Percentiles rank a stretch among this genome's conserved stretches.
Conservation (phyloP, 2,113 vertebrate genomes). For the Anguilla rostrata region DNA sequence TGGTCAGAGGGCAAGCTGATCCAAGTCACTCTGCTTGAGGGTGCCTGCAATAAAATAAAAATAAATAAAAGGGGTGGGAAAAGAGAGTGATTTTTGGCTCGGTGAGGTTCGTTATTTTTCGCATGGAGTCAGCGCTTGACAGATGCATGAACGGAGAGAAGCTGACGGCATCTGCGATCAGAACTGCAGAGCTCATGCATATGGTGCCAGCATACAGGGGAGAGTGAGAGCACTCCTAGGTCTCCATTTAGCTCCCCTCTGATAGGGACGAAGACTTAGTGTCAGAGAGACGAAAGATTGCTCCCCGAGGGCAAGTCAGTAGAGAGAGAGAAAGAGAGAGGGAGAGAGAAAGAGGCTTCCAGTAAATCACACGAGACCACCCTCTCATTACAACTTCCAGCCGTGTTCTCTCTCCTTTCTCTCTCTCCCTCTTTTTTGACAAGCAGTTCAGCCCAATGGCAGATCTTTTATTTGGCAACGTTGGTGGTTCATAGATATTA, state of each 20-base stretch:
- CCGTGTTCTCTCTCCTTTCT: not conserved
- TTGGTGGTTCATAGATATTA: not conserved
- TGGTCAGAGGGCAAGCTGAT: no score
- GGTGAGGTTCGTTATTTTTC: constrained; percentile 41
- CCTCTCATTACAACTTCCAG: constrained; percentile 26
- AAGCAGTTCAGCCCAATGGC: not conserved
- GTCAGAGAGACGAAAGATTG: constrained; percentile 21
- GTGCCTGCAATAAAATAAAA: not conserved
- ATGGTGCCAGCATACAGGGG: constrained; percentile 44
- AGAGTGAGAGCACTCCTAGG: not conserved
- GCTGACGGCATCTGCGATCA: constrained; percentile 54
- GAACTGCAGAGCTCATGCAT: constrained; percentile 57
- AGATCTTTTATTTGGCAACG: constrained; percentile 9
- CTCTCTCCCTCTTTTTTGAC: not conserved
- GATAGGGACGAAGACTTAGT: constrained; percentile 16
- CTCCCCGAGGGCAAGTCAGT: not conserved
- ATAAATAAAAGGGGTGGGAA: not conserved
- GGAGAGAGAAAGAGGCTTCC: not conserved
- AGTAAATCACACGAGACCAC: not conserved
- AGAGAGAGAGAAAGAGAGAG: not conserved
- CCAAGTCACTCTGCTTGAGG: no score
- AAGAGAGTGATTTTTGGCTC: constrained; percentile 31
- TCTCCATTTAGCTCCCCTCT: not conserved
- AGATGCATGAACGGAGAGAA: constrained; percentile 48
- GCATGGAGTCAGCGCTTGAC: constrained; percentile 39